Evolutionary conservation across 2,797 vertebrate genomes (phyloP).

Genomic region (Loriculus beryllinus): DNA sequence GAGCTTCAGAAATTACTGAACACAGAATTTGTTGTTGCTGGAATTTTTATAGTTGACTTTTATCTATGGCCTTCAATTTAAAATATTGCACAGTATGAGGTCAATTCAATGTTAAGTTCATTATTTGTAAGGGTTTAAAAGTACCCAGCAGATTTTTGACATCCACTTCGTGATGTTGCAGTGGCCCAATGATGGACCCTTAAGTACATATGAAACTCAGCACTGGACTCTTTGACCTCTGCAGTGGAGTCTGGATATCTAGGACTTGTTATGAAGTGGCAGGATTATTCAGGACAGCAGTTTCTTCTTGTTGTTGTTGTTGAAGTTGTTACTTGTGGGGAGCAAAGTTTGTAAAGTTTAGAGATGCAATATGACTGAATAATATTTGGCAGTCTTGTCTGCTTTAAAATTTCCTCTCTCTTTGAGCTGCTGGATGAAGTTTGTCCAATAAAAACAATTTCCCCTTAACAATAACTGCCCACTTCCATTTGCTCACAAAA

Average conservation of each 20-base stretch:
- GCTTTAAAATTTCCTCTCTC: slow-evolving; percentile 37
- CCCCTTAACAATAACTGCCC: not conserved
- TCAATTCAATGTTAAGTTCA: not conserved
- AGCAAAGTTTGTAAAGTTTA: slow-evolving; percentile 11
- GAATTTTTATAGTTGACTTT: not conserved
- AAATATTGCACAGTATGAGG: not conserved
- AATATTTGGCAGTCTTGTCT: not conserved
- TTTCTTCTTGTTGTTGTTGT: not conserved
- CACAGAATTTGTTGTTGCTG: not conserved
- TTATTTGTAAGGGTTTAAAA: not conserved
- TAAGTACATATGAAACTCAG: not conserved
- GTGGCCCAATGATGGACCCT: not conserved
- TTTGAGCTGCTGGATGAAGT: slow-evolving; percentile 11
- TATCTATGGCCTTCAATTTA: not conserved
- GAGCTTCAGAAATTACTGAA: not conserved
- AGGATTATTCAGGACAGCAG: slow-evolving; percentile 19
- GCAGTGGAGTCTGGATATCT: not conserved
- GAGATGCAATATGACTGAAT: not conserved
- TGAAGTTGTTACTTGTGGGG: not conserved
- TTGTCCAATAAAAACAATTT: slow-evolving; percentile 3
- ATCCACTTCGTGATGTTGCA: not conserved
- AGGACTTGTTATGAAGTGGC: not conserved
- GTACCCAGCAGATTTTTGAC: not conserved
- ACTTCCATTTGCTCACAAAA: not conserved
- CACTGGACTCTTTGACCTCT: not conserved